Percentiles rank a stretch among this genome's conserved stretches.
Evolutionary conservation across 1,140 invertebrate genomes (phyloP).

Genomic region (Cyclina sinensis): DNA sequence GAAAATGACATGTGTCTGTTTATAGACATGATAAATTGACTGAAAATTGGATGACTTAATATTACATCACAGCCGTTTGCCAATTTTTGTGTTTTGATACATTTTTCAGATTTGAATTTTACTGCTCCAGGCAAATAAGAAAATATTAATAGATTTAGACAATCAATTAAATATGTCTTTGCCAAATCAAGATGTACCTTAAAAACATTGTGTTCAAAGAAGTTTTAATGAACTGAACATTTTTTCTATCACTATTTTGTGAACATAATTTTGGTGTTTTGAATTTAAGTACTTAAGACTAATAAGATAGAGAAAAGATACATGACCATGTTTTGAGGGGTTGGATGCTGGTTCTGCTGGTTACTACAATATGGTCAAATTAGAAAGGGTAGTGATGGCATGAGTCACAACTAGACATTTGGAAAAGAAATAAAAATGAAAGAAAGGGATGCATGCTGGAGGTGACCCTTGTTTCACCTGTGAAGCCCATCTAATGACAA

Average conservation of each 20-base stretch:
- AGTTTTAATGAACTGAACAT: too few species aligned
- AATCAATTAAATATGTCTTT: not conserved
- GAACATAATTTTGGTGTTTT: too few species aligned
- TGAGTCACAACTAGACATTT: too few species aligned
- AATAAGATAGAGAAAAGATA: too few species aligned
- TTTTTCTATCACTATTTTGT: too few species aligned
- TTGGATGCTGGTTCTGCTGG: too few species aligned
- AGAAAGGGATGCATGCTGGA: not conserved
- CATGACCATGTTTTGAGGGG: too few species aligned
- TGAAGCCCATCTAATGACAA: slow-evolving; percentile 4
- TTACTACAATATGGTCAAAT: too few species aligned
- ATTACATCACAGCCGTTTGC: not conserved
- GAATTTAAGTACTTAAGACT: too few species aligned
- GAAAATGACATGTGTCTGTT: slow-evolving; percentile 16
- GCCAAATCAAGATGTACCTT: too few species aligned
- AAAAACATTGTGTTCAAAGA: too few species aligned
- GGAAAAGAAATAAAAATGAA: not conserved
- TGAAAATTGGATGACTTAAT: slow-evolving; percentile 30
- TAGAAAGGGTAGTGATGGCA: too few species aligned
- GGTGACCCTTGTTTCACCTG: slow-evolving; percentile 36
- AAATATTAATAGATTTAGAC: not conserved
- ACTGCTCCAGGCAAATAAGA: not conserved
- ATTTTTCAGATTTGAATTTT: not conserved
- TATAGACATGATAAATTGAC: slow-evolving; percentile 26
- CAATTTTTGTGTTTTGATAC: slow-evolving; percentile 33